A percentile compares a stretch with the other conserved stretches of the same genome.
phyloP scores from a whole-genome alignment of 1,140 invertebrate genomes.

The Rhynchophorus ferrugineus region DNA sequence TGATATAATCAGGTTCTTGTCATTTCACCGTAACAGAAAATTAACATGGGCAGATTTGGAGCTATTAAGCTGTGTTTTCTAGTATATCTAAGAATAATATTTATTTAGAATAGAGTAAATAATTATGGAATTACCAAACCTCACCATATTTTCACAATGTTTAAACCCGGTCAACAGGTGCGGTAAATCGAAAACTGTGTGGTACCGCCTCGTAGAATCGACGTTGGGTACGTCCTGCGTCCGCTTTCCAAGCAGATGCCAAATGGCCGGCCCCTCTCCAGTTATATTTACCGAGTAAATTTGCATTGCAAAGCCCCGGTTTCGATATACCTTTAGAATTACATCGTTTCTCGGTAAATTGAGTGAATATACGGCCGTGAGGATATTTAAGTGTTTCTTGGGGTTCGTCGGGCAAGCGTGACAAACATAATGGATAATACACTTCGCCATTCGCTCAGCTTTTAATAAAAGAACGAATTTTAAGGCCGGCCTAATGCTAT shows the following conservation, averaged over 20 bases:
- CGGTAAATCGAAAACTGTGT: no score
- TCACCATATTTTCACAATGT: no score
- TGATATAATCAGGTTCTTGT: no score
- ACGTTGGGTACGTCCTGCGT: not conserved
- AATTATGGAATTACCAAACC: no score
- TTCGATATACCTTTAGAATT: slow-evolving; percentile 3
- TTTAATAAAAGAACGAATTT: not conserved
- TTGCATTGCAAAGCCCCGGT: slow-evolving; percentile 10
- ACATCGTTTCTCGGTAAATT: slow-evolving; percentile 3
- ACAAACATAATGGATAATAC: not conserved
- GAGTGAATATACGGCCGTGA: not conserved
- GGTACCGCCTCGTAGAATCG: not conserved
- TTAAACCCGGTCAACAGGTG: no score
- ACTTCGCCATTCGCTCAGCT: slow-evolving; percentile 27
- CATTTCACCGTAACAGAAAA: no score
- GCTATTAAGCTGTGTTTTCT: no score
- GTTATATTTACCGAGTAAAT: slow-evolving; percentile 6
- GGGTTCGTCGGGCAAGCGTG: not conserved
- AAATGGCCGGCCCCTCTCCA: not conserved
- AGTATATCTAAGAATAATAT: no score
- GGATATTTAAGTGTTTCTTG: not conserved
- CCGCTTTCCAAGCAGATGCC: not conserved
- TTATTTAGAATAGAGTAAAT: no score
- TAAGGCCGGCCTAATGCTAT: not conserved
- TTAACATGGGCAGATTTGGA: no score